Base-by-base conservation (phyloP, 2,797 vertebrate genomes). In the Discoglossus pictus region DNA sequence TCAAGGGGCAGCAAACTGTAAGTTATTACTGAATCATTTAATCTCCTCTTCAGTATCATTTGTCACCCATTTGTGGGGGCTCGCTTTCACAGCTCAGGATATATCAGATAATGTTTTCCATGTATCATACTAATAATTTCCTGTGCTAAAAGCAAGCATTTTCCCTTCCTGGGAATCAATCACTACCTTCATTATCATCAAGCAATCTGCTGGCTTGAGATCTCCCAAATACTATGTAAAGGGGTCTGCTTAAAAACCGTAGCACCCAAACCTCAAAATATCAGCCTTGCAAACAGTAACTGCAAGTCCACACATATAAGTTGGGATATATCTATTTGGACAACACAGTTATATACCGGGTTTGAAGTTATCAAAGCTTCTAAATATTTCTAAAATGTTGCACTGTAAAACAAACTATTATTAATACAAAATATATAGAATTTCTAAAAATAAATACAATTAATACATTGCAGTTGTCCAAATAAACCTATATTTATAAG, bases 71-170 rank as follows among this genome's bases (percentile, higher is more conserved):
- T 11, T n/a, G 48, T 12, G 61, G 13, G 58, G 62, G 50, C 24
- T 31, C 27, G 27, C 27, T 31, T 31, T 31, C 27, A 31, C 4
- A 31, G 27, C 27, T 44, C 39, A 23, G 50, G 39, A 55, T 55
- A 46, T 16, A 65, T 65, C 50, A 54, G 39, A 55, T 55, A 40
- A 54, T 2, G 17, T 38, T 65, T 53, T 55, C 40, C 39, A 35
- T 53, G 48, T 54, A 65, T 46, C 40, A 44, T 31, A 35, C 50
- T 65, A 55, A 65, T 54, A 54, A 65, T 53, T 53, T 65, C 25
- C 39, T 7, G 48, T 43, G 61, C 39, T 65, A 54, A 44, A 64
- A 43, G 50, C 50, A 18, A 53, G 35, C 24, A 17, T 35, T 46
- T 65, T 55, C 51, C n/a, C 17, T 40, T 65, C 11, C 1, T 15